These are phyloP conservation scores for Timandra comae DNA, from an alignment of 2,888 invertebrate species.

Conservation along the genomic window DNA sequence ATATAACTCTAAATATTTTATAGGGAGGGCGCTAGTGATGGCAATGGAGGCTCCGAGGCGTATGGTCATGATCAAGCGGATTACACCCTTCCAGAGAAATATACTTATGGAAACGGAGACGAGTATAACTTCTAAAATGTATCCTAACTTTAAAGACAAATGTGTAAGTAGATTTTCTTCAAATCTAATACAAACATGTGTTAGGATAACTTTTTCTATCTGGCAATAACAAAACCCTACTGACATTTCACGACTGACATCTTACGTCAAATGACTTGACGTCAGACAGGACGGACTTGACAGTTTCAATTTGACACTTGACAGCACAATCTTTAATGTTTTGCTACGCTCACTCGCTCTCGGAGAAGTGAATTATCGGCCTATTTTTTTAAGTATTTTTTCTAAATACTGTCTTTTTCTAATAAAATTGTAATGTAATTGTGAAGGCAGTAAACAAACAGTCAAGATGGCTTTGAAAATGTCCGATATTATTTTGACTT, in stretches of 20 bases:
- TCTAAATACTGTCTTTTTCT: constrained; percentile 15
- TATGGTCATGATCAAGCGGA: constrained; percentile 61
- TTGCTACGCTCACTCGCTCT: constrained; percentile 29
- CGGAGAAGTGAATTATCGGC: too few species aligned
- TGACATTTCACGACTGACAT: too few species aligned
- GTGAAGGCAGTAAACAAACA: constrained; percentile 15
- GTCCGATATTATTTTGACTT: constrained; percentile 43
- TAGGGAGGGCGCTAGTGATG: constrained; percentile 55
- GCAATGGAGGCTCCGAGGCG: constrained; percentile 63
- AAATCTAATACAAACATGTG: too few species aligned
- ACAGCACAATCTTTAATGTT: constrained; percentile 24
- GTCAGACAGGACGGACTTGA: too few species aligned
- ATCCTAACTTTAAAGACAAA: too few species aligned
- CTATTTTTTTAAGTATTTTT: too few species aligned
- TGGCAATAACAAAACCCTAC: too few species aligned
- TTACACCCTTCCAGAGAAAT: constrained; percentile 60
- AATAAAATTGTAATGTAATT: constrained; percentile 54
- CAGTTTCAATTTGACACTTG: too few species aligned
- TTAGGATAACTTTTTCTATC: too few species aligned
- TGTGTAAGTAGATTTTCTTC: too few species aligned
- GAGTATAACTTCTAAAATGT: constrained; percentile 48
- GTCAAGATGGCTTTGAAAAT: constrained; percentile 46
- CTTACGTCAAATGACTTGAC: too few species aligned
- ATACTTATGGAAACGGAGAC: constrained; percentile 60
- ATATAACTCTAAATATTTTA: constrained; percentile 7